Evolutionary conservation across 2,797 vertebrate species (phyloP).

Genomic region (Botia kubotai): DNA sequence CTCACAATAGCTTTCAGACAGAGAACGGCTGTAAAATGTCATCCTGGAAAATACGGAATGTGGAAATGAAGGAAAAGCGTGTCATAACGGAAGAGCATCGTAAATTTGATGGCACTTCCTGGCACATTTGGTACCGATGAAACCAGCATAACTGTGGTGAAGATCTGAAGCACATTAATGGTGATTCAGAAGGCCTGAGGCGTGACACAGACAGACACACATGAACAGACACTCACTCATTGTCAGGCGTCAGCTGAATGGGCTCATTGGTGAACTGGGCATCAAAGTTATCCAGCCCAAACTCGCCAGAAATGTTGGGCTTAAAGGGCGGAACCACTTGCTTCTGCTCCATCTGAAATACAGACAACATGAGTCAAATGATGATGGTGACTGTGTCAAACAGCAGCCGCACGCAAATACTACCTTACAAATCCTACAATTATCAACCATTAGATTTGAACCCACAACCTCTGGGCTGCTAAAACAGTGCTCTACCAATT

Average conservation of each 20-base stretch:
- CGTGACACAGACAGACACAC: constrained; percentile 25
- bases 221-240: constrained; percentile 87
- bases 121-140: constrained; percentile 5
- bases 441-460: background rate
- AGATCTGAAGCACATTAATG: constrained; percentile 41
- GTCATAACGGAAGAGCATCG: constrained; percentile 1
- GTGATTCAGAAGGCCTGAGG: constrained; percentile 29
- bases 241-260: constrained; percentile 97
- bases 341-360: constrained; percentile 95
- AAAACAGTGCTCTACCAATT: too few relatives aligned
- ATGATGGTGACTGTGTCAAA: constrained; percentile 11
- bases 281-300: constrained; percentile 98
- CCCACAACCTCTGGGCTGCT: too few relatives aligned
- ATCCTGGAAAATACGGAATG: constrained; percentile 11
- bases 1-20: constrained; percentile 5
- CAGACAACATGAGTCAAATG: constrained; percentile 43
- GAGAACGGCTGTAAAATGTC: constrained; percentile 11
- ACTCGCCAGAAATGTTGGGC: constrained; percentile 98
- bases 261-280: constrained; percentile 98
- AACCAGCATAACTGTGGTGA: constrained; percentile 28
- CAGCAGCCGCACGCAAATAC: background rate
- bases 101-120: constrained; percentile 22
- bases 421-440: background rate
- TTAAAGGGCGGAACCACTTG: constrained; percentile 99
- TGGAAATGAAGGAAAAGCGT: constrained; percentile 23